Base-by-base conservation (phyloP, 2,113 vertebrate species). In the Larimichthys polyactis region DNA sequence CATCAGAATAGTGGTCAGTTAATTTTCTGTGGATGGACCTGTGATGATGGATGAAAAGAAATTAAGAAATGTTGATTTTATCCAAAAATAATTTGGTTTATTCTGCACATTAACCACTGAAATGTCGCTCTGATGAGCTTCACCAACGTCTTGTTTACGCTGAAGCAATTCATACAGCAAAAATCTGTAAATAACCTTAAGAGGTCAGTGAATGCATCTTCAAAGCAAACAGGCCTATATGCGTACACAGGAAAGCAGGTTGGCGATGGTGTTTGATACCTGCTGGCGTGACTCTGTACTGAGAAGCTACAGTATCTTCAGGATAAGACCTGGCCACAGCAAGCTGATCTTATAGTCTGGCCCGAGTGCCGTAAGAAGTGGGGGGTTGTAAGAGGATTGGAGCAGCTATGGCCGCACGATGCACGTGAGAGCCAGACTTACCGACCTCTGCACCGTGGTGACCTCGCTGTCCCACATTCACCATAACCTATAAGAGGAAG, bases 371-470 rank as follows among this genome's bases (percentile, higher is more conserved):
- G 78, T 68, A 87, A 83, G 88, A 86, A 73, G 85, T 73, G 86
- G 88, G 88, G 81, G 84, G 89, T 78, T 77, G 70, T 94, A 95
- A 95, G 93, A 94, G 92, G 94, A 94, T 94, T 93, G 89, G 57
- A 78, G 78, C 48, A 46, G 83, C 62, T 55, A 46, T 43, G 62
- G 73, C 71, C 40, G 43, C 71, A 36, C 52, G 29, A 74, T 14
- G 71, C 92, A 92, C 86, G 90, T 94, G 91, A 89, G 81, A 71
- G 63, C 86, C 74, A 93, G 89, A 91, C 87, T 84, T 62, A 73
- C n/a, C 59, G 76, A 91, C 91, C 90, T 90, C 68, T 86, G 75
- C 69, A 8, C 81, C 66, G 62, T 20, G 5, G 60, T 90, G 89
- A 88, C 89, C 89, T 88, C 73, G 9, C 66, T 91, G 92, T 54